phyloP scores from a whole-genome alignment of 2,888 invertebrate species.

The Kryphioiulus occultus region DNA sequence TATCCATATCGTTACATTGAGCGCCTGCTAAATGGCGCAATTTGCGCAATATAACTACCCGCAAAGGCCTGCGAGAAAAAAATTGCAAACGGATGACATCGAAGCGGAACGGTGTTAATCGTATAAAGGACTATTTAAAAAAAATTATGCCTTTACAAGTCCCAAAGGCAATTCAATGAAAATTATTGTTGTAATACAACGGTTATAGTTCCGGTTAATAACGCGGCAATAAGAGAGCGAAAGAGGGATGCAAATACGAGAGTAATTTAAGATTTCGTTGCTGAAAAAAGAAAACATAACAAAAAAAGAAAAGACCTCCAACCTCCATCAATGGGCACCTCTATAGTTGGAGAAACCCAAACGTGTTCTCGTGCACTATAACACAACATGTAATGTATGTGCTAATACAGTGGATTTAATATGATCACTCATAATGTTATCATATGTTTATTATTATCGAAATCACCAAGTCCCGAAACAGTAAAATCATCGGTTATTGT shows the following conservation, averaged over 20 bases:
- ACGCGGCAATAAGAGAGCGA: constrained; percentile 27
- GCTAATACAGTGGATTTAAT: too few species aligned
- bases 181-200: constrained; percentile 39
- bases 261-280: neutral
- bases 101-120: constrained; percentile 9
- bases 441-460: too few species aligned
- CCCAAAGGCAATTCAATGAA: constrained; percentile 40
- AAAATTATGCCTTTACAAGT: constrained; percentile 18
- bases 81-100: constrained; percentile 10
- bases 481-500: too few species aligned
- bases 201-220: constrained; percentile 38
- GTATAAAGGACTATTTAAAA: constrained; percentile 27
- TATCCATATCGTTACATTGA: neutral
- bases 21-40: neutral
- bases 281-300: neutral
- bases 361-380: too few species aligned
- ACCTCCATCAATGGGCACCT: neutral
- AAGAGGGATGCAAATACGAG: constrained; percentile 11
- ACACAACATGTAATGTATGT: too few species aligned
- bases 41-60: neutral
- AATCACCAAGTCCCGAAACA: too few species aligned
- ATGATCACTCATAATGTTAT: too few species aligned
- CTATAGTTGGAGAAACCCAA: neutral
- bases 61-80: neutral
- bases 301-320: neutral